Conservation (phyloP, 2,113 vertebrate species). For the Pomatostomus ruficeps region DNA sequence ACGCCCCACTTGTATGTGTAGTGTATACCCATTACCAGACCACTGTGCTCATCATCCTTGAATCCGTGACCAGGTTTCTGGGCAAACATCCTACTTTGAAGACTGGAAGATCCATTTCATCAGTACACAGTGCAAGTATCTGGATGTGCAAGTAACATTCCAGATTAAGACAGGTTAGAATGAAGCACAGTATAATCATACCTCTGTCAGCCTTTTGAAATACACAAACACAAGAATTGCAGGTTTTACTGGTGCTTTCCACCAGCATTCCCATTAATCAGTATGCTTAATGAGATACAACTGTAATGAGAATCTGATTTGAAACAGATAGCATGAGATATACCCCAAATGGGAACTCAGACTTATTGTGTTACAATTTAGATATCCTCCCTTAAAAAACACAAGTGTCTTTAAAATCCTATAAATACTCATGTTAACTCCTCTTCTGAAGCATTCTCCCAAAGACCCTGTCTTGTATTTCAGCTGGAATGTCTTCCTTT, state of each 20-base stretch:
- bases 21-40: not conserved
- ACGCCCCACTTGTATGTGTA: not conserved
- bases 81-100: not conserved
- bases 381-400: not conserved
- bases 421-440: not conserved
- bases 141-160: not conserved
- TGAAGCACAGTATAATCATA: rapidly evolving
- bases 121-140: not conserved
- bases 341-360: not conserved
- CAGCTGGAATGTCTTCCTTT: not conserved
- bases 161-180: not conserved
- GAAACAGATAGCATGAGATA: not conserved
- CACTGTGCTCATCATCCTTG: not conserved
- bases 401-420: not conserved
- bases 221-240: not conserved
- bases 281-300: not conserved
- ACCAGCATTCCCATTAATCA: not conserved
- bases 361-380: not conserved
- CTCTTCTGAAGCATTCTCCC: not conserved
- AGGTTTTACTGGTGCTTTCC: not conserved
- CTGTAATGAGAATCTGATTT: not conserved
- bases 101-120: not conserved
- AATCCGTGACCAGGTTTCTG: not conserved
- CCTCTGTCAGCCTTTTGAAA: not conserved
- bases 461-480: not conserved